Conservation (phyloP, 1,140 invertebrate species). For the Caenorhabditis latens region DNA sequence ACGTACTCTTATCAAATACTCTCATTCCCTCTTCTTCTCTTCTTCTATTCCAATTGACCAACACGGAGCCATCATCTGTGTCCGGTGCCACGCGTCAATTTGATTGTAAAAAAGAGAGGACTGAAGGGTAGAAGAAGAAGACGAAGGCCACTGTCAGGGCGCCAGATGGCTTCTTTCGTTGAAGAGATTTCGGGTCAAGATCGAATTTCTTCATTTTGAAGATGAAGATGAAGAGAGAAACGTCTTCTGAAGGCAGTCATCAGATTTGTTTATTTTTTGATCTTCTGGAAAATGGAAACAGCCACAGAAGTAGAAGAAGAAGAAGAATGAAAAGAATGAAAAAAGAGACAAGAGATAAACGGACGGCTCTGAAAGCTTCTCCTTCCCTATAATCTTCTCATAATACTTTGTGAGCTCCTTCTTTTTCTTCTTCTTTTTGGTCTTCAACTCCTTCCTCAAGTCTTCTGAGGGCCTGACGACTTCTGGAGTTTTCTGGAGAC, state of each 20-base stretch:
- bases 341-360: slow-evolving; percentile 10
- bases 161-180: slow-evolving; percentile 31
- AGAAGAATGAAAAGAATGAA: background rate
- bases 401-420: slow-evolving; percentile 53
- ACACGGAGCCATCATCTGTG: slow-evolving; percentile 6
- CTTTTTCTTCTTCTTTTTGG: background rate
- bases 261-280: background rate
- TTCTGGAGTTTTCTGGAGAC: background rate
- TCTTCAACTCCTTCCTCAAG: background rate
- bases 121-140: background rate
- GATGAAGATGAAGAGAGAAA: too few species aligned
- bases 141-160: background rate
- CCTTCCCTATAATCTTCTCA: slow-evolving; percentile 49
- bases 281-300: background rate
- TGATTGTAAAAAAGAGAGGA: background rate
- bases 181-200: slow-evolving; percentile 21
- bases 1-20: slow-evolving; percentile 32
- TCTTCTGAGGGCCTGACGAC: background rate
- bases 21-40: background rate
- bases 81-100: slow-evolving; percentile 14
- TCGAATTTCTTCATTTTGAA: slow-evolving; percentile 4
- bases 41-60: background rate
- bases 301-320: too few species aligned
- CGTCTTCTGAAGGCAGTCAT: background rate
- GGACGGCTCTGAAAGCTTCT: background rate